Evolutionary conservation across 2,888 invertebrate species (phyloP).

Genomic region (Boloria euphrosyne): DNA sequence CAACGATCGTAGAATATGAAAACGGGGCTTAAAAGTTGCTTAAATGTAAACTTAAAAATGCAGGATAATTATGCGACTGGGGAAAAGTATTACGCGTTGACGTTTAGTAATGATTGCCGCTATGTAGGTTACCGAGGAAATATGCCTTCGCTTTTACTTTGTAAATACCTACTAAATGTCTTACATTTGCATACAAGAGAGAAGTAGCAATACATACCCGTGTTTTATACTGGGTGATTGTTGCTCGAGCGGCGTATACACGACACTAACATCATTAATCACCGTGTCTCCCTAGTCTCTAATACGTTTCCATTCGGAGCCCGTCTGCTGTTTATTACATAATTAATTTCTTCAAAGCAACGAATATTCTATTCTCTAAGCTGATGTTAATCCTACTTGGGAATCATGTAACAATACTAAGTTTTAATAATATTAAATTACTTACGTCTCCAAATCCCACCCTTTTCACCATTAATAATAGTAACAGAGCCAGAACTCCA

Average conservation of each 20-base stretch:
- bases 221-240: slow-evolving; percentile 37
- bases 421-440: slow-evolving; percentile 77
- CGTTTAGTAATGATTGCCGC: slow-evolving; percentile 65
- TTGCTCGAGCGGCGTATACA: slow-evolving; percentile 52
- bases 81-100: slow-evolving; percentile 22
- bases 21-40: slow-evolving; percentile 16
- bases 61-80: slow-evolving; percentile 21
- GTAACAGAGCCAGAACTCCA: slow-evolving; percentile 58
- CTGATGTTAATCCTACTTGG: slow-evolving; percentile 61
- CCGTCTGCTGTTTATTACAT: slow-evolving; percentile 74
- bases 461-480: slow-evolving; percentile 64
- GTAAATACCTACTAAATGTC: slow-evolving; percentile 64
- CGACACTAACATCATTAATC: slow-evolving; percentile 72
- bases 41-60: slow-evolving; percentile 23
- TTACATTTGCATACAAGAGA: slow-evolving; percentile 71
- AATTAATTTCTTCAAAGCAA: slow-evolving; percentile 75
- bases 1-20: slow-evolving; percentile 7
- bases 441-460: slow-evolving; percentile 69
- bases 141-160: slow-evolving; percentile 50
- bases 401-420: slow-evolving; percentile 64
- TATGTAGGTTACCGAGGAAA: slow-evolving; percentile 66
- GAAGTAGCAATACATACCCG: slow-evolving; percentile 51
- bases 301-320: slow-evolving; percentile 77
- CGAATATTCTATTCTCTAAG: slow-evolving; percentile 57
- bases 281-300: slow-evolving; percentile 78